Percentiles rank a stretch among this genome's conserved stretches.
phyloP scores from a whole-genome alignment of 2,888 invertebrate species.

The Coleophora deauratella region DNA sequence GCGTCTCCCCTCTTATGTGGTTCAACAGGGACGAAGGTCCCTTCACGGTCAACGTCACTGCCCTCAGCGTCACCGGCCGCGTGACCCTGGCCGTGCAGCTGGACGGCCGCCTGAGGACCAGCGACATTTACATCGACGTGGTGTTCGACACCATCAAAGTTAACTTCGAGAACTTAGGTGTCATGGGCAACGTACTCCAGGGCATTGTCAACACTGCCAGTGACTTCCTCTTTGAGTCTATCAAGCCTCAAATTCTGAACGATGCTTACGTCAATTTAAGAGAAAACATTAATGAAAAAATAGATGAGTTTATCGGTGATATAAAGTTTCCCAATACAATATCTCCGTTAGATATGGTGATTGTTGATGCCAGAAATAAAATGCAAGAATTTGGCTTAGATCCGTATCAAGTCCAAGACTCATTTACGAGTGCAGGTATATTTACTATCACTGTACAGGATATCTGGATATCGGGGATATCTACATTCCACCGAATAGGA shows the following conservation, averaged over 20 bases:
- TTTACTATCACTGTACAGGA: slow-evolving; percentile 77
- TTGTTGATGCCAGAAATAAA: slow-evolving; percentile 78
- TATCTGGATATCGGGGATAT: slow-evolving; percentile 80
- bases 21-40: slow-evolving; percentile 78
- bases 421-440: slow-evolving; percentile 73
- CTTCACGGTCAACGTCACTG: slow-evolving; percentile 79
- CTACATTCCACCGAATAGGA: slow-evolving; percentile 82
- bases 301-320: slow-evolving; percentile 73
- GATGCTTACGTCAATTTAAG: slow-evolving; percentile 80
- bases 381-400: slow-evolving; percentile 76
- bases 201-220: slow-evolving; percentile 83
- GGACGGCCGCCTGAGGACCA: slow-evolving; percentile 79
- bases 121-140: slow-evolving; percentile 82
- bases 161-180: slow-evolving; percentile 83
- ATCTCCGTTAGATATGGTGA: slow-evolving; percentile 83
- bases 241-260: slow-evolving; percentile 82
- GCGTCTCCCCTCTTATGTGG: slow-evolving; percentile 72
- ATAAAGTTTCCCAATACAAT: slow-evolving; percentile 83
- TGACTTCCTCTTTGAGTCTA: slow-evolving; percentile 82
- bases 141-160: slow-evolving; percentile 79
- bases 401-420: slow-evolving; percentile 70
- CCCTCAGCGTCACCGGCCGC: slow-evolving; percentile 76
- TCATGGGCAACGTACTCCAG: slow-evolving; percentile 75
- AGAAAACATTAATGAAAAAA: slow-evolving; percentile 78
- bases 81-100: slow-evolving; percentile 77